These are phyloP conservation scores for Stomatorhinus walkeri DNA, from an alignment of 2,797 vertebrate genomes.

Conservation along the genomic window DNA sequence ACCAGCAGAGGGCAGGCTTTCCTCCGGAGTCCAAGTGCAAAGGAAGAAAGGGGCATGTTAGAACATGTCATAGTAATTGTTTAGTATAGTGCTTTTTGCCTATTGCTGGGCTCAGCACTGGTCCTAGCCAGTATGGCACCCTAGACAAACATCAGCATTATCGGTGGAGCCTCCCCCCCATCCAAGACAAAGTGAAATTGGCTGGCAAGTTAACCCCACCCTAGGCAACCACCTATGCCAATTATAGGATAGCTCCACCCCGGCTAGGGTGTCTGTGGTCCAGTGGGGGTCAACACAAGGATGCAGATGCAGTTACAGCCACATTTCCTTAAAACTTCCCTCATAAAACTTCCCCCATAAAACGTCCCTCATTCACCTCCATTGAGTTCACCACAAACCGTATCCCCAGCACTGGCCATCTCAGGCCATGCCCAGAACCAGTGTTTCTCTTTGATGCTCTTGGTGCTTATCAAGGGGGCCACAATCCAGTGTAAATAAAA, in stretches of 20 bases:
- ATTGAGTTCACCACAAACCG: not conserved
- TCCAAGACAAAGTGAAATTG: not conserved
- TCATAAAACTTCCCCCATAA: not conserved
- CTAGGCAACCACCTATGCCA: not conserved
- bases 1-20: constrained; percentile 63
- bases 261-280: not conserved
- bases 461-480: not conserved
- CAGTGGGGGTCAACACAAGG: not conserved
- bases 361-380: not conserved
- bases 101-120: not conserved
- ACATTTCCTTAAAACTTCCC: not conserved
- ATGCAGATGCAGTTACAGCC: not conserved
- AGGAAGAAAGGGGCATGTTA: constrained; percentile 49
- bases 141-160: not conserved
- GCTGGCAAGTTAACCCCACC: not conserved
- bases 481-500: not conserved
- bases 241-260: not conserved
- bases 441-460: not conserved
- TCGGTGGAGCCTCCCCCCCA: not conserved
- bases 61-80: constrained; percentile 58
- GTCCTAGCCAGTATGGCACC: not conserved
- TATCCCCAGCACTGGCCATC: not conserved
- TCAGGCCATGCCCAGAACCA: not conserved
- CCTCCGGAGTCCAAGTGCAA: not conserved
- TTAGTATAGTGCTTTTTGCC: not conserved